Percentiles rank a stretch among this genome's conserved stretches.
Conservation (phyloP, 2,888 invertebrate genomes). For the Allacma fusca region DNA sequence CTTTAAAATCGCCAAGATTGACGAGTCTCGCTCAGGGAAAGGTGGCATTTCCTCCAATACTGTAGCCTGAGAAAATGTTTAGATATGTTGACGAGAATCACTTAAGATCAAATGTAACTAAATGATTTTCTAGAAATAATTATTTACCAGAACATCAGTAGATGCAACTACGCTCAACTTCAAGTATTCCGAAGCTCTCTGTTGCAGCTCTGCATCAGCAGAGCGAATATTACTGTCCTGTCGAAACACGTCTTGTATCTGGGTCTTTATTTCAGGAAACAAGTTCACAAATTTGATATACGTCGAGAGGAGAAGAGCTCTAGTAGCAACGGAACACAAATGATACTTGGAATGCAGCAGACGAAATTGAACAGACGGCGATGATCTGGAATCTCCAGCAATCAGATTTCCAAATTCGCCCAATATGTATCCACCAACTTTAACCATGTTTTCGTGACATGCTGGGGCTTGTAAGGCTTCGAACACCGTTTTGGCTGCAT, state of each 20-base stretch:
- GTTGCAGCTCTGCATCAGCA: constrained; percentile 98
- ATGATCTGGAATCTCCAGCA: constrained; percentile 97
- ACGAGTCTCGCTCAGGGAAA: constrained; percentile 97
- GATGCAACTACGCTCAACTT: constrained; percentile 95
- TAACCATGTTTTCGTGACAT: constrained; percentile 99
- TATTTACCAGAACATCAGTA: constrained; percentile 84
- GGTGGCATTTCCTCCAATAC: constrained; percentile 99
- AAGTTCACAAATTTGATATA: constrained; percentile 99
- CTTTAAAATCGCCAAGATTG: constrained; percentile 95
- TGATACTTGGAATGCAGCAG: constrained; percentile 88
- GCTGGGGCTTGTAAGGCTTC: constrained; percentile 99
- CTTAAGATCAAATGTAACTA: neutral
- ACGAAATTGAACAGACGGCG: constrained; percentile 97
- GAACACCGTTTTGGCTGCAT: constrained; percentile 99
- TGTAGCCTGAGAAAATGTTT: constrained; percentile 74
- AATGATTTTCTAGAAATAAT: too few species aligned
- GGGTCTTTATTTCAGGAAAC: constrained; percentile 96
- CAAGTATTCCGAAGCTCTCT: constrained; percentile 96
- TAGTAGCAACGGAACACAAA: constrained; percentile 83
- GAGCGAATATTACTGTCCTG: constrained; percentile 95
- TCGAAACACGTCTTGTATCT: constrained; percentile 93
- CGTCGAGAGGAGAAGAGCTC: constrained; percentile 94
- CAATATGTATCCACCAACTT: constrained; percentile 98
- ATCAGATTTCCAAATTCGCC: constrained; percentile 99
- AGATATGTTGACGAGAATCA: neutral